Percentiles rank a stretch among this genome's conserved stretches.
These are phyloP conservation scores for Capromys pilorides DNA, from an alignment of 2,797 vertebrate species.

Conservation along the genomic window DNA sequence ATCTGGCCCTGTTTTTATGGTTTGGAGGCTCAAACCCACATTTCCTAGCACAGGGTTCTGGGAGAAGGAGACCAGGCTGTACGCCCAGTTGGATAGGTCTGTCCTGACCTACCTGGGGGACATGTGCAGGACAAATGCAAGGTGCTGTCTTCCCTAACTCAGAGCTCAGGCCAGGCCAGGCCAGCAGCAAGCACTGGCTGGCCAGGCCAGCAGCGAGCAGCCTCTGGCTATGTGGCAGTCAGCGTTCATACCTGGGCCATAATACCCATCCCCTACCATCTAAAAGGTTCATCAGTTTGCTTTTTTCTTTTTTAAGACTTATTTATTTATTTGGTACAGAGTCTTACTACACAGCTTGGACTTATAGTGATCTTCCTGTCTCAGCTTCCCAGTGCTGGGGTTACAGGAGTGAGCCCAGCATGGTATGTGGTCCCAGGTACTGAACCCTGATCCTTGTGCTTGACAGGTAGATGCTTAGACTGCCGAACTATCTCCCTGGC, in stretches of 20 bases:
- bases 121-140: neutral
- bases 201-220: too few relatives aligned
- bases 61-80: neutral
- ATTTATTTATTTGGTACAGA: too few relatives aligned
- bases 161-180: neutral
- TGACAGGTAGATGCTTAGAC: too few relatives aligned
- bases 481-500: too few relatives aligned
- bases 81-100: neutral
- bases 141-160: neutral
- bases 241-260: neutral
- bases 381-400: too few relatives aligned
- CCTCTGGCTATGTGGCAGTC: neutral
- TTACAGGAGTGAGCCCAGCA: too few relatives aligned
- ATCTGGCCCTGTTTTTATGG: too few relatives aligned
- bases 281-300: neutral
- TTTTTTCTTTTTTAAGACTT: too few relatives aligned
- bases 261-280: neutral
- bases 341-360: too few relatives aligned
- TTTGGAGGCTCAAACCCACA: neutral
- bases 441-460: too few relatives aligned
- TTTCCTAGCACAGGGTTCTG: neutral
- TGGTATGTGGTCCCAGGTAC: too few relatives aligned
- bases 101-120: neutral
- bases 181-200: neutral
- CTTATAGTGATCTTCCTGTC: too few relatives aligned